phyloP scores from a whole-genome alignment of 2,113 vertebrate genomes.

The Ctenodactylus gundi region DNA sequence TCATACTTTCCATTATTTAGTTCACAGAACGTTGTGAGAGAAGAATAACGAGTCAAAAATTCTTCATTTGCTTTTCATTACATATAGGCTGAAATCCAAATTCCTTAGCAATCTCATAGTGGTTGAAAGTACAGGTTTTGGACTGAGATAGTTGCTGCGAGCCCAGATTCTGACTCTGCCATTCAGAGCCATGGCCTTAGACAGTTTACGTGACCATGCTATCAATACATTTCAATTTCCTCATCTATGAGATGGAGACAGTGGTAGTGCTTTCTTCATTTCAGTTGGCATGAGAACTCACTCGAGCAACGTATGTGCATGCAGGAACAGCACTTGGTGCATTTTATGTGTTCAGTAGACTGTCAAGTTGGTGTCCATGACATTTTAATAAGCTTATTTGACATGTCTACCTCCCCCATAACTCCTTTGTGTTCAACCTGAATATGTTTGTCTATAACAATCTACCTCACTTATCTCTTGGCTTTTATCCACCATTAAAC shows the following conservation, averaged over 20 bases:
- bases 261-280: not conserved
- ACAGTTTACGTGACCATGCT: not conserved
- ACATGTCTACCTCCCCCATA: not conserved
- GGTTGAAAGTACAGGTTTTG: slow-evolving; percentile 59
- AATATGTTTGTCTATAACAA: not conserved
- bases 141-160: slow-evolving; percentile 28
- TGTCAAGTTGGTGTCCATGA: no score
- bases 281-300: not conserved
- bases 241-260: slow-evolving; percentile 21
- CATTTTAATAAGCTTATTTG: not conserved
- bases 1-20: slow-evolving; percentile 64
- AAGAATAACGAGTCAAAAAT: slow-evolving; percentile 22
- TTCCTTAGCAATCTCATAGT: slow-evolving; percentile 69
- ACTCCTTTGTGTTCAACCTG: not conserved
- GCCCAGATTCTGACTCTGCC: slow-evolving; percentile 32
- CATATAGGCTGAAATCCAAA: slow-evolving; percentile 52
- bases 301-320: not conserved
- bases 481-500: not conserved
- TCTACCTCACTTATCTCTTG: not conserved
- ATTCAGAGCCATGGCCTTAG: not conserved
- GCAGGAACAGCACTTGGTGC: not conserved
- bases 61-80: slow-evolving; percentile 73
- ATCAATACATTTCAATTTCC: slow-evolving; percentile 20
- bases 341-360: not conserved
- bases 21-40: slow-evolving; percentile 56